Evolutionary conservation across 2,113 vertebrate genomes (phyloP), one percentile per base, ranked within the genome.

Genomic region (Eudorcas thomsonii): DNA sequence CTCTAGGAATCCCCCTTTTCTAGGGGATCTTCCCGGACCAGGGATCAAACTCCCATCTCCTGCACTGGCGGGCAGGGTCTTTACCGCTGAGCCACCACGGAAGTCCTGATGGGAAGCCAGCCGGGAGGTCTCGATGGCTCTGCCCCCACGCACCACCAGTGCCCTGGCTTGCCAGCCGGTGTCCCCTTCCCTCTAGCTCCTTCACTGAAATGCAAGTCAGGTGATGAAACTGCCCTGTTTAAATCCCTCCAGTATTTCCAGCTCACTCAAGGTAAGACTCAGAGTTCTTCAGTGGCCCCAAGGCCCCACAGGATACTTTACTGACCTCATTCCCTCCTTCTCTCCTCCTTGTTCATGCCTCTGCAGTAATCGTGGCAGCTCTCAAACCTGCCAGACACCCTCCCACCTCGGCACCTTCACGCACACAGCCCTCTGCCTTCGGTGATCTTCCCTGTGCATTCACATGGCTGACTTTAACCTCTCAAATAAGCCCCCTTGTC

Each of bases 371-470:
- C 2, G 10, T 2, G 33, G 77, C 39, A 50, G 25, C n/a, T 45
- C 30, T 78, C 8, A 36, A 6, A 26, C 36, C 23, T 13, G 48
- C n/a, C 23, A 57, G 43, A 13, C 28, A 0, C 60, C 54, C 9
- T 52, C 48, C 52, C 11, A 25, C 13, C 16, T 91, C n/a, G 3
- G 10, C 36, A 26, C 28, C 30, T 6, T 82, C 39, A 1, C 5
- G 0, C 12, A 4, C 2, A 28, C 13, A 30, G 55, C 77, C 15
- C 4, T 36, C 57, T 39, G 16, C 33, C 26, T 45, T 50, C 7
- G 2, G 0, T 26, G 23, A 0, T 15, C 50, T 50, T 64, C 12
- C n/a, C 28, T 21, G 15, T 1, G 2, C 2, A 19, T 21, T 74
- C 83, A 7, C 17, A 26, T 5, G 88, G n/a, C 62, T 93, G 25